These are phyloP conservation scores for Agrotis exclamationis DNA, from an alignment of 2,888 invertebrate genomes.

Conservation along the genomic window DNA sequence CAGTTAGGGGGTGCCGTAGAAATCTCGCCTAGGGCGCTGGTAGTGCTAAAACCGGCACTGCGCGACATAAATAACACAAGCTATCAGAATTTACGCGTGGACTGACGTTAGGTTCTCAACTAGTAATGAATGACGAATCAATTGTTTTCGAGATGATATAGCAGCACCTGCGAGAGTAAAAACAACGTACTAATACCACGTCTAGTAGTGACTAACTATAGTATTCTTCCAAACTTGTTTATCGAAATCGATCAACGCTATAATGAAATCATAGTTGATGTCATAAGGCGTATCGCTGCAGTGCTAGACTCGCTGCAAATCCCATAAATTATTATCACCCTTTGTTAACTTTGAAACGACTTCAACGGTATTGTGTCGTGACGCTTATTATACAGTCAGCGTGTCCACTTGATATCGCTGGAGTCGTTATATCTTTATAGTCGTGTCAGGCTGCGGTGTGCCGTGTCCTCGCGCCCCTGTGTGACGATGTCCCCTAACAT, in stretches of 20 bases:
- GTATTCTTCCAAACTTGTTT: conserved; percentile 20
- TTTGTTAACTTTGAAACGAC: conserved; percentile 53
- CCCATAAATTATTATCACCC: conserved; percentile 47
- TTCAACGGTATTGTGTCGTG: conserved; percentile 59
- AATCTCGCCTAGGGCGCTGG: too few species aligned
- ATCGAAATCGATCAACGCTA: neutral
- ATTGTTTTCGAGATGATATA: neutral
- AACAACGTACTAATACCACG: conserved; percentile 5
- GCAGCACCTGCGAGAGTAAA: conserved; percentile 14
- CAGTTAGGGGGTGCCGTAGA: too few species aligned
- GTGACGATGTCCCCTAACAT: conserved; percentile 59
- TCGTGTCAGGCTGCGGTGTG: conserved; percentile 67
- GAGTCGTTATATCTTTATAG: conserved; percentile 72
- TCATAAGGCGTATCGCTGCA: conserved; percentile 16
- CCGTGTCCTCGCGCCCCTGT: neutral
- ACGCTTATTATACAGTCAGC: conserved; percentile 56
- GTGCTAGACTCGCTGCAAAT: conserved; percentile 7
- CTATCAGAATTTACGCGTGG: too few species aligned
- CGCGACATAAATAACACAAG: neutral
- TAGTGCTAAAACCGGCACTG: too few species aligned
- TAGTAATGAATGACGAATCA: neutral
- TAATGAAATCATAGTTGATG: conserved; percentile 20
- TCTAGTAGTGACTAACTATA: neutral
- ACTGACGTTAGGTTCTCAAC: too few species aligned
- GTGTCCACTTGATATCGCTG: conserved; percentile 70